Percentiles rank a stretch among this genome's conserved stretches.
These are phyloP conservation scores for Ceratosolen solmsi DNA, from an alignment of 1,140 invertebrate genomes.

Conservation along the genomic window DNA sequence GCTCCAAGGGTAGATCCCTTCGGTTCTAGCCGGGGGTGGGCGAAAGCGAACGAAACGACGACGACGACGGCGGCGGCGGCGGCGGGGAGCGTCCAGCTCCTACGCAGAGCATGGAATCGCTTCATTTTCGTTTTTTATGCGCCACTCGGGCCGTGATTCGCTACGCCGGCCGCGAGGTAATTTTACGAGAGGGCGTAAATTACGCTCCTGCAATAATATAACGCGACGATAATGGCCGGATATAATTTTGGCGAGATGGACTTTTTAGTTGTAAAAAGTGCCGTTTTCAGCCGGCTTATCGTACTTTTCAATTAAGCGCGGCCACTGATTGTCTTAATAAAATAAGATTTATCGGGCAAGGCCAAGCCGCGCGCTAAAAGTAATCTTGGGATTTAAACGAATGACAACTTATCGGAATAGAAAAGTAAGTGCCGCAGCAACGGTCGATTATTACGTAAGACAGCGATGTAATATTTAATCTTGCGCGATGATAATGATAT, in stretches of 20 bases:
- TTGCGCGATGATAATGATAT: neutral
- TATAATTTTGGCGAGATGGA: slow-evolving; percentile 28
- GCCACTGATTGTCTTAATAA: slow-evolving; percentile 45
- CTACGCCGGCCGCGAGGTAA: slow-evolving; percentile 48
- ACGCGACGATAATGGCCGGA: slow-evolving; percentile 28
- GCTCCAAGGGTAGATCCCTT: neutral
- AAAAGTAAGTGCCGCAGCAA: neutral
- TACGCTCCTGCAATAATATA: slow-evolving; percentile 26
- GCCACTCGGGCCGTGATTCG: slow-evolving; percentile 53
- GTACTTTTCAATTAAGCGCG: slow-evolving; percentile 45
- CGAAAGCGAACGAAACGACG: slow-evolving; percentile 21
- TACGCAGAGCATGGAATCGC: slow-evolving; percentile 63
- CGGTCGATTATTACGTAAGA: neutral
- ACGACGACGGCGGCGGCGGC: neutral
- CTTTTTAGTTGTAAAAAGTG: slow-evolving; percentile 13
- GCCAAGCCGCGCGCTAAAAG: neutral
- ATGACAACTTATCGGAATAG: neutral
- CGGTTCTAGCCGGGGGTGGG: slow-evolving; percentile 20
- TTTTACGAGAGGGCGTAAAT: slow-evolving; percentile 37
- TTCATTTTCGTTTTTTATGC: slow-evolving; percentile 64
- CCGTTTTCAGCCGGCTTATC: slow-evolving; percentile 28
- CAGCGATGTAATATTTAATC: neutral
- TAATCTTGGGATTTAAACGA: slow-evolving; percentile 8
- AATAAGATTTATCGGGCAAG: slow-evolving; percentile 43
- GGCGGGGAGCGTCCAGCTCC: slow-evolving; percentile 28